Base-by-base conservation (phyloP, 2,113 vertebrate species). In the Rousettus leschenaultii region DNA sequence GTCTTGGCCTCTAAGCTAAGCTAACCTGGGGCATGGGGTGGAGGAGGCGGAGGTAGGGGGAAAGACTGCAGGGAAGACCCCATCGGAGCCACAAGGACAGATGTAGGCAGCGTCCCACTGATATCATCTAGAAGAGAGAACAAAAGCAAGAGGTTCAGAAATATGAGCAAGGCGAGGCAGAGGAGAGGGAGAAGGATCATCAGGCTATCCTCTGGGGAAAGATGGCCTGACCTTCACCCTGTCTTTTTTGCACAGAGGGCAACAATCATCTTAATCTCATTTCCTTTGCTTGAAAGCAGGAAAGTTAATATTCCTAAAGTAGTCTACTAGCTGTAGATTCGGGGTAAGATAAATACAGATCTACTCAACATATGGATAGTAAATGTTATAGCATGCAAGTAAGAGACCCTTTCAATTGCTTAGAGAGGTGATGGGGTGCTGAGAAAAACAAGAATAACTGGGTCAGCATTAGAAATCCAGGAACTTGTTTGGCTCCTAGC, bases 31-130 rank as follows among this genome's bases (percentile, higher is more conserved):
- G 99, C 98, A 93, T 99, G 99, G 97, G 99, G 99, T 33, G 99
- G 99, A 98, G 99, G 99, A 97, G 99, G 99, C 35, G 99, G 98
- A 98, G 99, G 99, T 98, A 99, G 98, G 97, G 99, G 99, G 97
- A 99, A 99, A 96, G 99, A 99, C 99, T 99, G 99, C 98, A 99
- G 98, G 98, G 99, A 99, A 21, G 99, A 99, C 91, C 99, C 99
- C 99, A 99, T 99, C 21, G 99, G 99, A 97, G 98, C 99, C 98
- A 99, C 99, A 91, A 99, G 99, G 98, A 99, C 99, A 96, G 99
- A 99, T 43, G 99, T 98, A 97, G 99, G 99, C 98, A 99, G 99
- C 94, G 99, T 99, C 98, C 99, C 99, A 89, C 99, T 99, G 99
- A 99, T 99, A 97, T 99, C 99, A 98, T 99, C 99, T 99, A 99